Evolutionary conservation across 2,113 vertebrate genomes (phyloP).

Genomic region (Platysteira castanea): DNA sequence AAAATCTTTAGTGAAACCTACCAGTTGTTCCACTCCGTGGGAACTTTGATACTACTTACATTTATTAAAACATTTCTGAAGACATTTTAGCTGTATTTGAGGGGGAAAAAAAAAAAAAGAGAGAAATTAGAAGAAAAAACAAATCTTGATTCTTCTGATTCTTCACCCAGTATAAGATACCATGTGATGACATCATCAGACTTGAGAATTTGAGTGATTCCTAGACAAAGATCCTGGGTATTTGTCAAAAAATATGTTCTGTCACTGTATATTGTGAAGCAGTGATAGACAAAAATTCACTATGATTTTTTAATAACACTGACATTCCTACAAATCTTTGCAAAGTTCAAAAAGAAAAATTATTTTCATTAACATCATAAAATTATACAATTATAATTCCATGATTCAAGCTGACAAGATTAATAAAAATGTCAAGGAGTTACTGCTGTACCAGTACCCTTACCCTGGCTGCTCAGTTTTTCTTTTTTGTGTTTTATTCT

Average conservation of each 20-base stretch:
- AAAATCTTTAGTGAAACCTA: not conserved
- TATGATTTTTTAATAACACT: not conserved
- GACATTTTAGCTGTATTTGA: not conserved
- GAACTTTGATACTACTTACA: not conserved
- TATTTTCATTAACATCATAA: not conserved
- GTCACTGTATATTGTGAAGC: not conserved
- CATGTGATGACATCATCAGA: not conserved
- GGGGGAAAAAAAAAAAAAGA: no score
- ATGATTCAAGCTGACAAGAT: not conserved
- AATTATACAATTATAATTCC: not conserved
- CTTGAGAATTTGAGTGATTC: not conserved
- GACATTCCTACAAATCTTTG: not conserved
- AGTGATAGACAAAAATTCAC: not conserved
- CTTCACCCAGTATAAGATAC: not conserved
- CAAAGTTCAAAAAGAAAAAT: not conserved
- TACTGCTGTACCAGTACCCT: not conserved
- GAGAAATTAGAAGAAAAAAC: accelerated
- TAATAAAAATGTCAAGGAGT: not conserved
- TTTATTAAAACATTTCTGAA: not conserved
- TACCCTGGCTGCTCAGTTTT: not conserved
- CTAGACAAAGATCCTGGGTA: not conserved
- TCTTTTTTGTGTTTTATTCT: not conserved
- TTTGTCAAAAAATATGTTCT: not conserved
- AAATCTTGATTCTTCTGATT: not conserved
- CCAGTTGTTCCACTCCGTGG: not conserved